phyloP scores from a whole-genome alignment of 2,888 invertebrate genomes.

The Lumbricus terrestris region DNA sequence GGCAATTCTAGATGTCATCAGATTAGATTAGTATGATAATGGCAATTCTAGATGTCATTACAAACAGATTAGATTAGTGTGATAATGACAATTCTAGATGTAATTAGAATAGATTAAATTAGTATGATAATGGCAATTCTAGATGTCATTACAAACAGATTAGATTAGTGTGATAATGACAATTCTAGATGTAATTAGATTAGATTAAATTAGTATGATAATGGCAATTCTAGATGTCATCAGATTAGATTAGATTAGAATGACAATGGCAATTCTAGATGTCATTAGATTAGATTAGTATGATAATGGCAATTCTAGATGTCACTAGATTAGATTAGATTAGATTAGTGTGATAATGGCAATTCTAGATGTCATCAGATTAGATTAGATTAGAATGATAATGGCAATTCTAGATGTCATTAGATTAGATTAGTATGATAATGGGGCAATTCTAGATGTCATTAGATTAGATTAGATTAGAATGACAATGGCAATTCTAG shows the following conservation, averaged over 20 bases:
- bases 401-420: not conserved
- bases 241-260: not conserved
- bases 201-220: not conserved
- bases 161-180: too few relatives aligned
- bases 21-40: not conserved
- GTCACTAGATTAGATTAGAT: not conserved
- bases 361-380: not conserved
- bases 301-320: too few relatives aligned
- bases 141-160: not conserved
- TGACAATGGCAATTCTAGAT: too few relatives aligned
- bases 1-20: not conserved
- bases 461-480: not conserved
- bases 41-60: not conserved
- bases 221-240: not conserved
- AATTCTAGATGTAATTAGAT: not conserved
- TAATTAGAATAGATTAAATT: not conserved
- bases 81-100: not conserved
- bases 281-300: not conserved
- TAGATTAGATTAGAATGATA: not conserved
- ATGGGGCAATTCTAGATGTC: not conserved
- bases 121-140: too few relatives aligned
- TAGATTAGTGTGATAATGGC: too few relatives aligned
- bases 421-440: not conserved
- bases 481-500: too few relatives aligned
- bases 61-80: not conserved